Evolutionary conservation across 2,113 vertebrate genomes (phyloP).

Genomic region (Chaenocephalus aceratus): DNA sequence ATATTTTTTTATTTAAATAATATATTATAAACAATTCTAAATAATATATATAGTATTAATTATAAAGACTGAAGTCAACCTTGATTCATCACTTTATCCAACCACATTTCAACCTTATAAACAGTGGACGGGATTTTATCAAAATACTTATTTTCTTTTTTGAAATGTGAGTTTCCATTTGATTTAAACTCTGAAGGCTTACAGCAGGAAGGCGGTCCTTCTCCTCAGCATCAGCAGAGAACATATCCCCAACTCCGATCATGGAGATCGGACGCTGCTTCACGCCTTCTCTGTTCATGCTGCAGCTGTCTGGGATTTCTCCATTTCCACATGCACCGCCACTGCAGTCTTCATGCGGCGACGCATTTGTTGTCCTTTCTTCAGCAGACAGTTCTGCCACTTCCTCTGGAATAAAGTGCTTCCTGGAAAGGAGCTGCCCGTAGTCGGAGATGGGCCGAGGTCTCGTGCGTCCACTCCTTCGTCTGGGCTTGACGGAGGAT

Average conservation of each 20-base stretch:
- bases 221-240: constrained; percentile 84
- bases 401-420: constrained; percentile 92
- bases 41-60: too few relatives aligned
- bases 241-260: constrained; percentile 90
- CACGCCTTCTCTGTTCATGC: constrained; percentile 57
- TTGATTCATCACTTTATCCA: not conserved
- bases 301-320: constrained; percentile 47
- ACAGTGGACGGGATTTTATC: not conserved
- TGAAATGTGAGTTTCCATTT: not conserved
- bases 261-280: constrained; percentile 91
- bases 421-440: constrained; percentile 87
- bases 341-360: constrained; percentile 42
- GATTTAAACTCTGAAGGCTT: constrained; percentile 74
- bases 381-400: constrained; percentile 69
- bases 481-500: constrained; percentile 81
- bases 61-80: not conserved
- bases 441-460: constrained; percentile 96
- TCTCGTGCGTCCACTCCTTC: constrained; percentile 81
- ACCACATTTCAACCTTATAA: too few relatives aligned
- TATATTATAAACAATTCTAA: too few relatives aligned
- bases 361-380: constrained; percentile 46
- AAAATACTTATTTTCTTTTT: not conserved
- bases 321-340: constrained; percentile 18
- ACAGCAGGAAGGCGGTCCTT: constrained; percentile 90
- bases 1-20: too few relatives aligned